A percentile compares a stretch with the other conserved stretches of the same genome.
Conservation (phyloP, 2,797 vertebrate species). For the Gallinago solitaria region DNA sequence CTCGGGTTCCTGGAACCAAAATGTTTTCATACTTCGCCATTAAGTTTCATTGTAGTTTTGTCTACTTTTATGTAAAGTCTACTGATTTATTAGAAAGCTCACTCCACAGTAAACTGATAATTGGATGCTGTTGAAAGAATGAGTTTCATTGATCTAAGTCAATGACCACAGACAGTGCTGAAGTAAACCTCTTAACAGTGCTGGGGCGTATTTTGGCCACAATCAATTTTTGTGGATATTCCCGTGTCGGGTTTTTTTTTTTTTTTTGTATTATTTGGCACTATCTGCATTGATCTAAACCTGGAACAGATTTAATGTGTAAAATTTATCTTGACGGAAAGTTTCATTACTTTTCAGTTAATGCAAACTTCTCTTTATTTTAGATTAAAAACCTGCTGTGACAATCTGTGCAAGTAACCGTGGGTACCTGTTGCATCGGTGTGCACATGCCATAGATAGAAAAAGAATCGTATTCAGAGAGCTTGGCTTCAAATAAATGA, state of each 20-base stretch:
- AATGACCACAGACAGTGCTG: slow-evolving; percentile 91
- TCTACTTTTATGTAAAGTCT: slow-evolving; percentile 88
- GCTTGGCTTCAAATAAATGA: slow-evolving; percentile 39
- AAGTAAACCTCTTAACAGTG: slow-evolving; percentile 89
- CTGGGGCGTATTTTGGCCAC: slow-evolving; percentile 86
- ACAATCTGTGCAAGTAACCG: slow-evolving; percentile 44
- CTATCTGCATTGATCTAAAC: slow-evolving; percentile 89
- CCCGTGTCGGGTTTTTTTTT: slow-evolving; percentile 64
- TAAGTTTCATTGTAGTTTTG: slow-evolving; percentile 84
- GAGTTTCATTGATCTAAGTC: slow-evolving; percentile 96
- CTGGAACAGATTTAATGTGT: slow-evolving; percentile 80
- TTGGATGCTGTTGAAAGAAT: slow-evolving; percentile 99
- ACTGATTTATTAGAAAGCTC: slow-evolving; percentile 91
- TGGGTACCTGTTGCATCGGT: slow-evolving; percentile 38
- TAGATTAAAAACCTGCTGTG: slow-evolving; percentile 67
- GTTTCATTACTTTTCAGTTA: slow-evolving; percentile 83
- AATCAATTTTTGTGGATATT: slow-evolving; percentile 93
- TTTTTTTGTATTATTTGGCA: slow-evolving; percentile 83
- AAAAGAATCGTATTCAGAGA: slow-evolving; percentile 24
- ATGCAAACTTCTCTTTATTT: slow-evolving; percentile 76
- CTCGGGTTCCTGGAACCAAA: slow-evolving; percentile 26
- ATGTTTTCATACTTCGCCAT: slow-evolving; percentile 75
- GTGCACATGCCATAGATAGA: neutral
- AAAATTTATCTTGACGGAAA: slow-evolving; percentile 88
- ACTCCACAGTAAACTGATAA: slow-evolving; percentile 94